These are phyloP conservation scores for Linnaemya tessellans DNA, from an alignment of 2,888 invertebrate species.

Conservation along the genomic window DNA sequence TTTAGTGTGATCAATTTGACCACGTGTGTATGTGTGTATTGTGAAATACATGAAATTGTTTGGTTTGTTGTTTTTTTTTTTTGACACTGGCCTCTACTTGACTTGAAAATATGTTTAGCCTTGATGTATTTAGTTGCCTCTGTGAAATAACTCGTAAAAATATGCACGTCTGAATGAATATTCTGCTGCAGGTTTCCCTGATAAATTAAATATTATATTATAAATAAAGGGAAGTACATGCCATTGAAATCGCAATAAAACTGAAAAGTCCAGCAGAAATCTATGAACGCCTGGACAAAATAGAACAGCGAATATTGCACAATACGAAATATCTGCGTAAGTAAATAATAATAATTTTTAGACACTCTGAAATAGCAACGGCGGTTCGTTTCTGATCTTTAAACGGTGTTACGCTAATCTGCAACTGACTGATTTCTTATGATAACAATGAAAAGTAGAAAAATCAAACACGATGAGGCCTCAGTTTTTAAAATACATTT, in stretches of 20 bases:
- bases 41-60: background rate
- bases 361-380: too few species aligned
- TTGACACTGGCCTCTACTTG: constrained; percentile 14
- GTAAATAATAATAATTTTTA: too few species aligned
- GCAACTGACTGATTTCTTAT: background rate
- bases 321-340: background rate
- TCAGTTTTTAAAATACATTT: too few species aligned
- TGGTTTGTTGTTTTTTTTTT: constrained; percentile 20
- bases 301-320: constrained; percentile 54
- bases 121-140: constrained; percentile 64
- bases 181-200: constrained; percentile 56
- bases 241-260: background rate
- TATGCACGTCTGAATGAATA: constrained; percentile 1
- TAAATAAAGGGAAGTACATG: background rate
- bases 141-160: constrained; percentile 16
- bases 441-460: too few species aligned
- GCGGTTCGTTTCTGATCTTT: too few species aligned
- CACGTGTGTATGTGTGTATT: background rate
- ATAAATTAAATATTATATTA: constrained; percentile 6
- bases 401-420: too few species aligned
- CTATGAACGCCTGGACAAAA: constrained; percentile 67
- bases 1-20: constrained; percentile 9
- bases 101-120: constrained; percentile 49
- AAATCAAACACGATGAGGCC: too few species aligned
- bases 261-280: constrained; percentile 20